phyloP scores from a whole-genome alignment of 2,113 vertebrate genomes.

The Vanacampus margaritifer region DNA sequence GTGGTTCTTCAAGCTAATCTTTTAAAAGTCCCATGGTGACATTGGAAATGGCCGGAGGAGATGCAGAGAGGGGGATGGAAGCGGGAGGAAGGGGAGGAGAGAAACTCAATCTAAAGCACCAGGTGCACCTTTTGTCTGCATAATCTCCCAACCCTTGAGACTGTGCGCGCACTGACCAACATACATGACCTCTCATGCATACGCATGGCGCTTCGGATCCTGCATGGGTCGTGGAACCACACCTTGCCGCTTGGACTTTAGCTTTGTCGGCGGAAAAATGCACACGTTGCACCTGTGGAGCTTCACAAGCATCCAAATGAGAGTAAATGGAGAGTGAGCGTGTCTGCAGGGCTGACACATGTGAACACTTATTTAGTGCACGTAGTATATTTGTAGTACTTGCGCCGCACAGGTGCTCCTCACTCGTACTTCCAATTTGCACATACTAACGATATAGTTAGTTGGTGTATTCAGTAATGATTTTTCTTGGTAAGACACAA shows the following conservation, averaged over 20 bases:
- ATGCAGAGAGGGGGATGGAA: slow-evolving; percentile 57
- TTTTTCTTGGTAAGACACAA: too few relatives aligned
- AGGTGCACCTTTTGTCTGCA: slow-evolving; percentile 74
- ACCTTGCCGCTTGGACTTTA: neutral
- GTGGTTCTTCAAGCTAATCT: slow-evolving; percentile 68
- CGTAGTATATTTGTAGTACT: neutral
- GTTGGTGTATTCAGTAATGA: neutral
- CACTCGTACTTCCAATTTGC: neutral
- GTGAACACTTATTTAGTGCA: slow-evolving; percentile 25
- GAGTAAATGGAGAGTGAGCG: neutral
- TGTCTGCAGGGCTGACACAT: slow-evolving; percentile 18
- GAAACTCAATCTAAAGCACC: slow-evolving; percentile 75
- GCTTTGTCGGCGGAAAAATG: neutral
- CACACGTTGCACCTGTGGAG: slow-evolving; percentile 5
- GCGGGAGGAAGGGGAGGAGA: slow-evolving; percentile 61
- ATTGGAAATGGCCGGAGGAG: slow-evolving; percentile 58
- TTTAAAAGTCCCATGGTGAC: slow-evolving; percentile 70
- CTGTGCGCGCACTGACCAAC: slow-evolving; percentile 54
- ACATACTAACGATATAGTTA: neutral
- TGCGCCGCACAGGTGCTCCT: neutral
- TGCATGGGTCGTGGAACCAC: slow-evolving; percentile 21
- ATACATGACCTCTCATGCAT: slow-evolving; percentile 59
- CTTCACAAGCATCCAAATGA: neutral
- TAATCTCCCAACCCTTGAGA: slow-evolving; percentile 74
- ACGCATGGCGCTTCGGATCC: slow-evolving; percentile 29